Base-by-base conservation (phyloP, 2,113 vertebrate genomes). In the Beaufortia kweichowensis region DNA sequence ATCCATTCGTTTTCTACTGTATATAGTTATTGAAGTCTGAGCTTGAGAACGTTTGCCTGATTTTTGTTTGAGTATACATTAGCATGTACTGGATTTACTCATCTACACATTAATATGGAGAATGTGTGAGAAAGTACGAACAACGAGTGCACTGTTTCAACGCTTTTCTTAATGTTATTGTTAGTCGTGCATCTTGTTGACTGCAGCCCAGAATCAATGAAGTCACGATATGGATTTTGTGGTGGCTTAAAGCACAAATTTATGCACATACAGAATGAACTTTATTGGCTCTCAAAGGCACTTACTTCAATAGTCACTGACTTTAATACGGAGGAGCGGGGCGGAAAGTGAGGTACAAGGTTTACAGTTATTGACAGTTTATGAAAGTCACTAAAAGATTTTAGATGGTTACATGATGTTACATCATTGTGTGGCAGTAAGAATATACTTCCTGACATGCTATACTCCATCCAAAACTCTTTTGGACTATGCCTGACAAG, bases 221-320 rank as follows among this genome's bases (percentile, higher is more conserved):
- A 76, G 66, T 33, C 66, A 35, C 73, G 73, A 57, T 70, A 80
- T 80, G 74, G 79, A 80, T 76, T 76, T 35, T 68, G 65, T 62
- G 65, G 72, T 62, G 64, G 65, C 75, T 69, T 69, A 63, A 64
- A 67, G 60, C 66, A 76, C 79, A 80, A 80, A 80, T 76, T 80
- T 80, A 80, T 80, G 79, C 67, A 71, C 73, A 70, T 80, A 76
- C 50, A 8, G 67, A 80, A 70, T 78, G 31, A 70, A 59, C 56
- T 76, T 70, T 70, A 71, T 71, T 64, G 73, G 59, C 66, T 62
- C 56, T 70, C 79, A 76, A 70, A 78, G 46, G 62, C 65, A 61
- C 65, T 75, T 62, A 35, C 63, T 56, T 63, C 57, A 43, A 69
- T 71, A 64, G 79, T 56, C 73, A 63, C 59, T 56, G 76, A 41